These are phyloP conservation scores for Hetaerina titia DNA, from an alignment of 2,888 invertebrate genomes.

Conservation along the genomic window DNA sequence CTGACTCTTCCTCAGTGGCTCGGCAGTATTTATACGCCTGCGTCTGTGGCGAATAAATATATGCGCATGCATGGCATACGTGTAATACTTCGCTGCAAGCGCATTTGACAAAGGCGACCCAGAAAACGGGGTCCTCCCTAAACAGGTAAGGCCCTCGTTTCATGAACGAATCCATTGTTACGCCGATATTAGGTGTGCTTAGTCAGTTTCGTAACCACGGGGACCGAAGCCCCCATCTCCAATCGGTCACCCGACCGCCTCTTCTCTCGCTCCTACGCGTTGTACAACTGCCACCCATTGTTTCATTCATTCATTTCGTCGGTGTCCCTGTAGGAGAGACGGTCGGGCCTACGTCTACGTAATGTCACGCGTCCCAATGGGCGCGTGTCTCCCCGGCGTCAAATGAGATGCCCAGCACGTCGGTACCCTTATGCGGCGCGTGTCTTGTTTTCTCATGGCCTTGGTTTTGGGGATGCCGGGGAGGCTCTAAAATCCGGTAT, in stretches of 20 bases:
- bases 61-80: not conserved
- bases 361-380: not conserved
- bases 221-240: not conserved
- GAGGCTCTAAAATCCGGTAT: not conserved
- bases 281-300: not conserved
- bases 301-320: slow-evolving; percentile 19
- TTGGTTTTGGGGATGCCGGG: not conserved
- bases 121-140: not conserved
- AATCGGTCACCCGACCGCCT: not conserved
- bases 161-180: not conserved
- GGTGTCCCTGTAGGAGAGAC: not conserved
- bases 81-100: not conserved
- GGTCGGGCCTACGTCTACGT: not conserved
- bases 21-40: not conserved
- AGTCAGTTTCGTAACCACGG: not conserved
- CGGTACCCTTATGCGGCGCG: not conserved
- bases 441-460: not conserved
- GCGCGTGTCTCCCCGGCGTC: not conserved
- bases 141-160: not conserved
- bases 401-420: not conserved
- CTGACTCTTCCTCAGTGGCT: not conserved
- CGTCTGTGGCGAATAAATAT: not conserved
- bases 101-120: not conserved
- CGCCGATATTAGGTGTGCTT: not conserved
- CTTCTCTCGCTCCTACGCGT: not conserved